These are phyloP conservation scores for Ailurus styani DNA, from an alignment of 2,113 vertebrate genomes.

Conservation along the genomic window DNA sequence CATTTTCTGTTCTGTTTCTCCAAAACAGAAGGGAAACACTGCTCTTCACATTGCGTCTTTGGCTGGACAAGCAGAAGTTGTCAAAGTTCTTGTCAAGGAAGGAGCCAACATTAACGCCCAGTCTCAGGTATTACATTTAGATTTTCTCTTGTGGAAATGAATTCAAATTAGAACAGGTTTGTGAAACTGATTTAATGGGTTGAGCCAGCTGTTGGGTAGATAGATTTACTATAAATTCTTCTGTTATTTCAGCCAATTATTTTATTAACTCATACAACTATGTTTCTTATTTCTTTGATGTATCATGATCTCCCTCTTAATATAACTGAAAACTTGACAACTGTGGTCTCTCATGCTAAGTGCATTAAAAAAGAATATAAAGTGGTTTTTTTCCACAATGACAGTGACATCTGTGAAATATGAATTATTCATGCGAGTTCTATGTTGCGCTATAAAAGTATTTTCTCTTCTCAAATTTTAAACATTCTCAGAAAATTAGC, in stretches of 20 bases:
- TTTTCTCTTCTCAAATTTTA: background rate
- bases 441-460: background rate
- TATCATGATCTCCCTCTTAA: background rate
- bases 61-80: constrained; percentile 94
- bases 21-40: constrained; percentile 95
- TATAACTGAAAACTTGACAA: background rate
- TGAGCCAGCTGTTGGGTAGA: background rate
- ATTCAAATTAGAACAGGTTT: background rate
- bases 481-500: background rate
- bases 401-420: background rate
- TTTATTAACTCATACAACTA: background rate
- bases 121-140: constrained; percentile 88
- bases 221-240: background rate
- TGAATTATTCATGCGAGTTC: background rate
- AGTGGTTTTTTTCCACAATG: background rate
- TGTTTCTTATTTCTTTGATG: background rate
- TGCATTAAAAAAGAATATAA: background rate
- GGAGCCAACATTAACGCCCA: constrained; percentile 96
- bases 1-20: background rate
- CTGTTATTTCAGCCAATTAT: background rate
- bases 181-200: background rate
- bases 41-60: constrained; percentile 97
- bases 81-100: constrained; percentile 93
- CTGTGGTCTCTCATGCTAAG: background rate
- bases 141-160: background rate